Conservation (phyloP, 2,797 vertebrate genomes). For the Emydoidea blandingii region DNA sequence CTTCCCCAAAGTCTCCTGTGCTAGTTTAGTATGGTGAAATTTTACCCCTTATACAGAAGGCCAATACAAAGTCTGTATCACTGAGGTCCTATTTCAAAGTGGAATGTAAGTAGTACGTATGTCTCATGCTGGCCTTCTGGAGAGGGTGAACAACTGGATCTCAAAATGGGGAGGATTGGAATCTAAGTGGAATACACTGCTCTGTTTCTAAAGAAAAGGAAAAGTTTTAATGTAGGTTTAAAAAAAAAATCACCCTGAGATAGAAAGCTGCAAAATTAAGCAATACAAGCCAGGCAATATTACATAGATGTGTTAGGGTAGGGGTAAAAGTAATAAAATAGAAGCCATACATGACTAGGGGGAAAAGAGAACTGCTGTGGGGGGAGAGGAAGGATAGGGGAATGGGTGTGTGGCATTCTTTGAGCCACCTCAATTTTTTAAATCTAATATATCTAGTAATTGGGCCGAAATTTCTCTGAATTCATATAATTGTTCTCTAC, state of each 20-base stretch:
- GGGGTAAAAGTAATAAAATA: not conserved
- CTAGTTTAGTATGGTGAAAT: not conserved
- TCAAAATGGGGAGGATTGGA: not conserved
- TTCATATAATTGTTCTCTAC: too few species aligned
- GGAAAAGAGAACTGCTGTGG: not conserved
- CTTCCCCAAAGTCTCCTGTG: not conserved
- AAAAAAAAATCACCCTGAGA: not conserved
- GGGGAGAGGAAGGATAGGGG: not conserved
- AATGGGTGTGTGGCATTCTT: too few species aligned
- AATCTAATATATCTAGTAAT: too few species aligned
- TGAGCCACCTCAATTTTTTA: too few species aligned
- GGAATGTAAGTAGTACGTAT: not conserved
- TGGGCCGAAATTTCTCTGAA: too few species aligned
- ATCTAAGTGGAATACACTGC: accelerated
- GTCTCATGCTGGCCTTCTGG: not conserved
- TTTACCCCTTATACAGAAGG: not conserved
- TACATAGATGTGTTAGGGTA: not conserved
- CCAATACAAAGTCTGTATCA: not conserved
- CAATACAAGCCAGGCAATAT: not conserved
- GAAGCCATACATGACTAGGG: not conserved
- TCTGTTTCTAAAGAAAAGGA: not conserved
- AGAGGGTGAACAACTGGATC: not conserved
- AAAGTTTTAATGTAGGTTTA: not conserved
- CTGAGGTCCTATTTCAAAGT: too few species aligned
- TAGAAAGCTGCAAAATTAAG: not conserved